phyloP scores from a whole-genome alignment of 2,113 vertebrate species.

The Rana temporaria region DNA sequence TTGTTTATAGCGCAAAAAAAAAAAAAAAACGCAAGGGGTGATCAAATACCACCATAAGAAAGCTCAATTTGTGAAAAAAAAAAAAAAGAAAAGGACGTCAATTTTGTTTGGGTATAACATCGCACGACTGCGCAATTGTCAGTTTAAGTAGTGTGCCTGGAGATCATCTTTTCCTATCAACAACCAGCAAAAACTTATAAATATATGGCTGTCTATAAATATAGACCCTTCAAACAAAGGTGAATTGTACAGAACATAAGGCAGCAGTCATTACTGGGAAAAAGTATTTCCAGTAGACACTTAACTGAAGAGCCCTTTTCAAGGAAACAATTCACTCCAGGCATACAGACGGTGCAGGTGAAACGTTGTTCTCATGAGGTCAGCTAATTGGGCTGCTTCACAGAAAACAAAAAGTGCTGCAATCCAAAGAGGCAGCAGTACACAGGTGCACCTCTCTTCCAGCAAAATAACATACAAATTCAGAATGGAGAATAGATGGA shows the following conservation, averaged over 20 bases:
- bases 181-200: not conserved
- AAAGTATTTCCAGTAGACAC: conserved; percentile 27
- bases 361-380: conserved; percentile 13
- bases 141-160: not conserved
- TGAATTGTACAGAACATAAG: conserved; percentile 19
- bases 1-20: too few species aligned
- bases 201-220: not conserved
- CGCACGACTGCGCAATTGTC: too few species aligned
- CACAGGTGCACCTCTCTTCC: not conserved
- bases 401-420: not conserved
- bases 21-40: too few species aligned
- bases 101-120: too few species aligned
- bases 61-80: too few species aligned
- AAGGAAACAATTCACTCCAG: not conserved
- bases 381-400: conserved; percentile 28
- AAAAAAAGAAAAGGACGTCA: too few species aligned
- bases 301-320: conserved; percentile 38
- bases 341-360: not conserved
- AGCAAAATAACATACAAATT: not conserved
- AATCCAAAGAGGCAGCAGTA: not conserved
- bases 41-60: too few species aligned
- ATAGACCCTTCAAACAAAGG: conserved; percentile 38
- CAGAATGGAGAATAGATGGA: not conserved
- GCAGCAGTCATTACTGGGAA: conserved; percentile 14
- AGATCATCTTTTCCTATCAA: not conserved